These are phyloP conservation scores for Carlito syrichta DNA, from an alignment of 2,113 vertebrate genomes.

Conservation along the genomic window DNA sequence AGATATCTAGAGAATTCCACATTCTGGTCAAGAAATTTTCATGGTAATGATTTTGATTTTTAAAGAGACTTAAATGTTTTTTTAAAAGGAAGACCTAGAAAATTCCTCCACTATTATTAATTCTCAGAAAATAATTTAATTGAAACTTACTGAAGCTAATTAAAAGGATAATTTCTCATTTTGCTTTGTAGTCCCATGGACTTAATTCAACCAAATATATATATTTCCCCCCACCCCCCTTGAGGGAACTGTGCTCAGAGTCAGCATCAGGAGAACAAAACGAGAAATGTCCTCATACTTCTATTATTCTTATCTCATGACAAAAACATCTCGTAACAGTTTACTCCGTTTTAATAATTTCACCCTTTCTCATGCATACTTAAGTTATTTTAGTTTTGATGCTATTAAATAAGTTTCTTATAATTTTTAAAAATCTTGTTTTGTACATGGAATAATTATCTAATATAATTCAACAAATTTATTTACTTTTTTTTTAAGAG, in stretches of 20 bases:
- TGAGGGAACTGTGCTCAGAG: conserved; percentile 44
- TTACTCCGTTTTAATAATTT: conserved; percentile 32
- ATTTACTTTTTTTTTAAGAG: background rate
- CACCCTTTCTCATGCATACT: background rate
- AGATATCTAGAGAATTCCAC: conserved; percentile 68
- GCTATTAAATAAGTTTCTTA: background rate
- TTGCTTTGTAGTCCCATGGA: conserved; percentile 74
- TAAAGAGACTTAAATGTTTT: conserved; percentile 61
- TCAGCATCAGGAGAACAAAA: conserved; percentile 32
- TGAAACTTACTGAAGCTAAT: conserved; percentile 73
- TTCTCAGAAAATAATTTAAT: conserved; percentile 79
- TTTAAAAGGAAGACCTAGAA: conserved; percentile 74
- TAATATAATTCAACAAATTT: background rate
- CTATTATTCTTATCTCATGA: background rate
- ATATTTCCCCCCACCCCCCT: conserved; percentile 30
- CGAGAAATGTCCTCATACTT: conserved; percentile 42
- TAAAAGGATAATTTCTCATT: conserved; percentile 78
- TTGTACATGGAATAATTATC: background rate
- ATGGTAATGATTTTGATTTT: conserved; percentile 69
- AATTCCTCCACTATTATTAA: conserved; percentile 72
- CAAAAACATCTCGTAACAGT: background rate
- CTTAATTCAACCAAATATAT: conserved; percentile 67
- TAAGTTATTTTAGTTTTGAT: conserved; percentile 12
- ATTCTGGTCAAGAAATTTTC: conserved; percentile 68
- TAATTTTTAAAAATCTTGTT: background rate